Evolutionary conservation across 2,888 invertebrate genomes (phyloP), one percentile per base, ranked within the genome.

Genomic region (Cacoxenus indagator): DNA sequence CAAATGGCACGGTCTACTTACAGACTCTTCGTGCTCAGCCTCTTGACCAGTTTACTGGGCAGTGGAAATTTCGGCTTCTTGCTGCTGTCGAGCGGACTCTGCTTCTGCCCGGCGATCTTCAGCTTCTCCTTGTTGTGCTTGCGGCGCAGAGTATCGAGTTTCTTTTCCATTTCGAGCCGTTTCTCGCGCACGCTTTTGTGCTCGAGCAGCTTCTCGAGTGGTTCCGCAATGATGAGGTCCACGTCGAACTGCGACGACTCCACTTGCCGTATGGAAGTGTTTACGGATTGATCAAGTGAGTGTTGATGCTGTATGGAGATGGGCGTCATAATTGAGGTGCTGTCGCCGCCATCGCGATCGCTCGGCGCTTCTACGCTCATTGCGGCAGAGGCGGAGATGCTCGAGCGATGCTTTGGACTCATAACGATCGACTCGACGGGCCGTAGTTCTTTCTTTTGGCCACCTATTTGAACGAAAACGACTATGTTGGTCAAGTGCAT

Each of bases 161-260:
- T 97, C 84, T 96, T 95, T 67, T 96, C 95, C 75, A 97, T 88
- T 86, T 97, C 97, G 0, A 91, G 84, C 54, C 93, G 91, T 84
- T 96, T 95, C 81, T 97, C 96, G 67, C 92, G 92, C 14, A 96
- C 95, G 51, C 92, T 85, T 87, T 97, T 97, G 84, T 93, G 92
- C 4, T 94, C 93, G 82, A 95, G 91, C 22, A 98, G 90, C 75
- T 93, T 92, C 19, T 95, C 95, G 61, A 97, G 87, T 0, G 94
- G 90, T 80, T 96, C 96, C 0, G 95, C 94, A 1, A 91, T 86
- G n/a, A 95, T 90, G 4, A 81, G 79, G 17, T 86, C 86, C 17
- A 86, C 82, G 74, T 88, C 88, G 55, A 87, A 85, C 65, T 86
- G 81, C 2, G 83, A 84, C 1, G 85, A 81, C 22, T 88, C 87